Conservation (phyloP, 23 tunicate species). For the Clavelina lepadiformis region DNA sequence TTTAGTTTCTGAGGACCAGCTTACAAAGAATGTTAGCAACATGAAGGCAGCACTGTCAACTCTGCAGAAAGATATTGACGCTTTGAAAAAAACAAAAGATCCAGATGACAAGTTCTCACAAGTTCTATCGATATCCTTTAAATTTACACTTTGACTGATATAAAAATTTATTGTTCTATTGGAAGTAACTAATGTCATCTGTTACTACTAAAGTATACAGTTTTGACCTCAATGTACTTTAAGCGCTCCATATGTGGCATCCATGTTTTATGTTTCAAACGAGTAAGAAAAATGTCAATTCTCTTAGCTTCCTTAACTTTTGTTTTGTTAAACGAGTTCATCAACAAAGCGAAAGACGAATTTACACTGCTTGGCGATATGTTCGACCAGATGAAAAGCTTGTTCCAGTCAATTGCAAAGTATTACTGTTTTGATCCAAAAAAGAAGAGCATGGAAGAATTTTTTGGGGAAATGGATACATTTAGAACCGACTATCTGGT, state of each 20-base stretch:
- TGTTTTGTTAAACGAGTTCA: slow-evolving; percentile 40
- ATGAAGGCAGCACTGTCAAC: slow-evolving; percentile 40
- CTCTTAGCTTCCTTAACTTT: too few relatives aligned
- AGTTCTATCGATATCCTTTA: slow-evolving; percentile 69
- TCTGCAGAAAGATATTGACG: slow-evolving; percentile 69
- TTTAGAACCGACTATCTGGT: slow-evolving; percentile 72
- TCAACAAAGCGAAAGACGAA: slow-evolving; percentile 50
- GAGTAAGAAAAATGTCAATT: too few relatives aligned
- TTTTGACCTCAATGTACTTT: too few relatives aligned
- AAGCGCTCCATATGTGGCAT: too few relatives aligned
- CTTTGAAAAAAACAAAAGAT: slow-evolving; percentile 57
- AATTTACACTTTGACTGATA: too few relatives aligned
- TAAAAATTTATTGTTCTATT: too few relatives aligned
- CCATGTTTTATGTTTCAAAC: too few relatives aligned
- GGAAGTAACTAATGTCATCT: too few relatives aligned
- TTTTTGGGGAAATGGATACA: slow-evolving; percentile 67
- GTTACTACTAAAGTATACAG: too few relatives aligned
- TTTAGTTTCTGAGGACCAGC: slow-evolving; percentile 70
- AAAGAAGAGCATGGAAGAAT: slow-evolving; percentile 82
- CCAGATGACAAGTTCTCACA: slow-evolving; percentile 60
- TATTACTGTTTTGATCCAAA: slow-evolving; percentile 53
- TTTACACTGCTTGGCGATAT: slow-evolving; percentile 52
- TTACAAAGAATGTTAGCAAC: slow-evolving; percentile 49
- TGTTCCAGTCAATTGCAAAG: slow-evolving; percentile 28
- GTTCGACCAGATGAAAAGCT: slow-evolving; percentile 66